Percentiles rank a stretch among this genome's conserved stretches.
These are phyloP conservation scores for Furcula furcula DNA, from an alignment of 2,888 invertebrate genomes.

Conservation along the genomic window DNA sequence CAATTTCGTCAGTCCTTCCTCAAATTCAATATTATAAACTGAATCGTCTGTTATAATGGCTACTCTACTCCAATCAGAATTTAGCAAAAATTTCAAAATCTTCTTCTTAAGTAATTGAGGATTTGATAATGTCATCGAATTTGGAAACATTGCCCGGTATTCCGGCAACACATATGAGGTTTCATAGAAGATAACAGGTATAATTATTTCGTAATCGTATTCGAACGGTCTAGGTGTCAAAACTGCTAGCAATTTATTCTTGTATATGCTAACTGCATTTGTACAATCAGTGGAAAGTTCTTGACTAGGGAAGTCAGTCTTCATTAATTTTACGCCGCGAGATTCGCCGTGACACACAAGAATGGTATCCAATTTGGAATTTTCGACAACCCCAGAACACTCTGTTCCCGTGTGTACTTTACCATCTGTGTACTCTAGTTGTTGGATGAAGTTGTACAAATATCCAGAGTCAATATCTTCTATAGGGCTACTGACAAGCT, in stretches of 20 bases:
- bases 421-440: background rate
- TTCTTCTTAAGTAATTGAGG: slow-evolving; percentile 14
- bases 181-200: slow-evolving; percentile 26
- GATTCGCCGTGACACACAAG: slow-evolving; percentile 12
- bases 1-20: slow-evolving; percentile 21
- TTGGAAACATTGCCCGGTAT: slow-evolving; percentile 9
- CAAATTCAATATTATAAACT: slow-evolving; percentile 31
- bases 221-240: slow-evolving; percentile 15
- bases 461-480: slow-evolving; percentile 2
- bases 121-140: slow-evolving; percentile 11
- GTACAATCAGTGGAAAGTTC: too few relatives aligned
- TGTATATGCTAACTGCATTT: background rate
- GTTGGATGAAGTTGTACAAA: slow-evolving; percentile 9
- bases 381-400: too few relatives aligned
- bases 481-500: slow-evolving; percentile 12
- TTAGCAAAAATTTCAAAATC: slow-evolving; percentile 24
- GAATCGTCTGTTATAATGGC: slow-evolving; percentile 43
- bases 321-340: too few relatives aligned
- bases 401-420: background rate
- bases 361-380: slow-evolving; percentile 4
- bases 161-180: slow-evolving; percentile 8
- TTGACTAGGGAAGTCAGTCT: too few relatives aligned
- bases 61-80: slow-evolving; percentile 32
- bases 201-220: background rate
- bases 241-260: slow-evolving; percentile 12